A percentile compares a stretch with the other conserved stretches of the same genome.
These are phyloP conservation scores for Ceratosolen solmsi DNA, from an alignment of 1,140 invertebrate species.

Conservation along the genomic window DNA sequence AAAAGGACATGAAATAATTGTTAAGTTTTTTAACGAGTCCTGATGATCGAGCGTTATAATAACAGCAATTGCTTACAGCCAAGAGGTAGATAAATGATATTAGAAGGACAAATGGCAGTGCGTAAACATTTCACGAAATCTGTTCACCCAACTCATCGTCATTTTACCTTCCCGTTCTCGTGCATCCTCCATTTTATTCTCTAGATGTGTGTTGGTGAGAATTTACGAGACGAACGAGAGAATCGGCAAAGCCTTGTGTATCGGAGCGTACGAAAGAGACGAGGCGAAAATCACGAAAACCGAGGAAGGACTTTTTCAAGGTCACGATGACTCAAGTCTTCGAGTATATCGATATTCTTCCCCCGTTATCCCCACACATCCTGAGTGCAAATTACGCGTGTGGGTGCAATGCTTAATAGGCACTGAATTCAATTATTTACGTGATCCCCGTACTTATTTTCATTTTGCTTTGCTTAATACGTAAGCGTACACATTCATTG, in stretches of 20 bases:
- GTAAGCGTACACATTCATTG: background rate
- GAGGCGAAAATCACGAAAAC: background rate
- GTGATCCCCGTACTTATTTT: background rate
- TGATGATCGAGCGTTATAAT: too few relatives aligned
- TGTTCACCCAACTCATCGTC: background rate
- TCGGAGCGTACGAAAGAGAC: background rate
- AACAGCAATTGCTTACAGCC: too few relatives aligned
- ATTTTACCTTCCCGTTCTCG: conserved; percentile 8
- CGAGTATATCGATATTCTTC: conserved; percentile 40
- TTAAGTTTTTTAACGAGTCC: too few relatives aligned
- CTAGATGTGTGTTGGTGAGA: background rate
- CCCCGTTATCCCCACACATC: conserved; percentile 19
- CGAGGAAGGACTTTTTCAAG: conserved; percentile 47
- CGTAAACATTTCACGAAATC: too few relatives aligned
- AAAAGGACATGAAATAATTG: too few relatives aligned
- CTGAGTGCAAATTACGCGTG: conserved; percentile 25
- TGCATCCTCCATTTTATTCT: background rate
- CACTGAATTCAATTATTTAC: conserved; percentile 2
- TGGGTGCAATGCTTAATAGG: conserved; percentile 20
- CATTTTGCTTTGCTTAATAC: background rate
- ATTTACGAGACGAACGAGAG: conserved; percentile 26
- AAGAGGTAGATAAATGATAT: too few relatives aligned
- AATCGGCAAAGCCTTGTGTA: conserved; percentile 19
- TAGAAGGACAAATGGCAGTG: too few relatives aligned
- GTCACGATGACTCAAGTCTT: conserved; percentile 35